Evolutionary conservation across 1,140 invertebrate genomes (phyloP), one percentile per base, ranked within the genome.

Genomic region (Lucilia cuprina): DNA sequence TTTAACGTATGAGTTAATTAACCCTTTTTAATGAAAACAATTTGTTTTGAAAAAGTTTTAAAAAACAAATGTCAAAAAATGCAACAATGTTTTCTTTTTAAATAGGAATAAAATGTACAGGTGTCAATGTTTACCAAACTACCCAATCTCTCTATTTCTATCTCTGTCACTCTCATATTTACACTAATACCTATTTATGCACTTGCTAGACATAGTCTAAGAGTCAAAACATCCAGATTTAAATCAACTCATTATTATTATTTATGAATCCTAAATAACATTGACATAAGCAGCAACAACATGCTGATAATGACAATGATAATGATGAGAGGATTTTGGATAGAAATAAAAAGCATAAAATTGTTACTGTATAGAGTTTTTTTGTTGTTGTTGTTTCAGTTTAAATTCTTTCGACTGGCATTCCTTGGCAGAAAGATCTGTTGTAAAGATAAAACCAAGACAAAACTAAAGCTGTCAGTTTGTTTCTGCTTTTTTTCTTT

Each of bases 191-290:
- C 13, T n/a, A 60, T 17, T 12, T 60, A 60, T 60, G 55, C n/a
- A 60, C 41, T 41, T 41, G 41, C 41, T 41, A 41, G 41, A 41
- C 41, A 41, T 10, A 41, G 41, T 10, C 41, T 8, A n/a, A 17
- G 14, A 60, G 55, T 17, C 55, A 60, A 17, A 60, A 60, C 14
- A 60, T 17, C 3, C 14, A 60, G 55, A 60, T 60, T 60, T 14
- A 60, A 60, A 60, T 83, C 83, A 83, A 83, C 74, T 83, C 83
- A 84, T 82, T 82, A 55, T 82, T 82, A 84, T 84, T 84, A 84
- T 84, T 84, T 84, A 84, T 84, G 80, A 74, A 82, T 77, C 78
- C 50, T 84, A 82, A 84, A 84, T 84, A 82, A 84, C 84, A 80
- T 74, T 82, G 84, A 84, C 84, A 84, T 75, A 70, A 14, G 41